Percentiles rank a stretch among this genome's conserved stretches.
Evolutionary conservation across 2,797 vertebrate genomes (phyloP).

Genomic region (Passerculus sandwichensis): DNA sequence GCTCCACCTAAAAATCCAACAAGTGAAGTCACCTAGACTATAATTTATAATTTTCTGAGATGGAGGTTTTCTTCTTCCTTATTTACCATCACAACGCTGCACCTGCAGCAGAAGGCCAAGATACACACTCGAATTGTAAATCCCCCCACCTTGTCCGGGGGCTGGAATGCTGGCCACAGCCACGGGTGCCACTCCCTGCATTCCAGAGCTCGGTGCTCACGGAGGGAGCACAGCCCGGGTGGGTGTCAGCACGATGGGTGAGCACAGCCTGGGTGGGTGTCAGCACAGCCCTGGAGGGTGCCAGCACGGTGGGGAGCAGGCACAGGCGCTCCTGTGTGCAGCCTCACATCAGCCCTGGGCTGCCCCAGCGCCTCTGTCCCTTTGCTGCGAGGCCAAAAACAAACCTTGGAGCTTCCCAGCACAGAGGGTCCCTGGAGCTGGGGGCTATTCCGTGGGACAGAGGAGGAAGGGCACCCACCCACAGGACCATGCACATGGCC

Average conservation of each 20-base stretch:
- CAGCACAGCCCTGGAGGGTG: neutral
- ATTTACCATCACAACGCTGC: neutral
- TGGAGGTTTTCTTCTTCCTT: neutral
- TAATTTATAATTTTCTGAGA: neutral
- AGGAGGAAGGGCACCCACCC: neutral
- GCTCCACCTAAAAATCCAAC: neutral
- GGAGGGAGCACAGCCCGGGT: neutral
- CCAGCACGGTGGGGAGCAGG: accelerated
- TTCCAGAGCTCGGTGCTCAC: neutral
- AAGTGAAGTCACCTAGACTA: neutral
- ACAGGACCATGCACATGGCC: neutral
- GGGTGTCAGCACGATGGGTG: no score
- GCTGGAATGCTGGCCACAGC: accelerated
- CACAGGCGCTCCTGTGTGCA: accelerated
- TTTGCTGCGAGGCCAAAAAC: accelerated
- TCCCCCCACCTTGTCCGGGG: neutral
- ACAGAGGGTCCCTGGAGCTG: accelerated
- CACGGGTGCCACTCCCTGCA: neutral
- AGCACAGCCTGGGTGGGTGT: no score
- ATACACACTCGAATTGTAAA: neutral
- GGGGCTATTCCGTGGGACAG: accelerated
- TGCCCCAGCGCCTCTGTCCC: neutral
- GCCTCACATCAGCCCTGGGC: neutral
- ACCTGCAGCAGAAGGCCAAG: neutral
- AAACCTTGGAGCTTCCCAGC: neutral